Conservation (phyloP, 2,797 vertebrate species). For the Tadarida brasiliensis region DNA sequence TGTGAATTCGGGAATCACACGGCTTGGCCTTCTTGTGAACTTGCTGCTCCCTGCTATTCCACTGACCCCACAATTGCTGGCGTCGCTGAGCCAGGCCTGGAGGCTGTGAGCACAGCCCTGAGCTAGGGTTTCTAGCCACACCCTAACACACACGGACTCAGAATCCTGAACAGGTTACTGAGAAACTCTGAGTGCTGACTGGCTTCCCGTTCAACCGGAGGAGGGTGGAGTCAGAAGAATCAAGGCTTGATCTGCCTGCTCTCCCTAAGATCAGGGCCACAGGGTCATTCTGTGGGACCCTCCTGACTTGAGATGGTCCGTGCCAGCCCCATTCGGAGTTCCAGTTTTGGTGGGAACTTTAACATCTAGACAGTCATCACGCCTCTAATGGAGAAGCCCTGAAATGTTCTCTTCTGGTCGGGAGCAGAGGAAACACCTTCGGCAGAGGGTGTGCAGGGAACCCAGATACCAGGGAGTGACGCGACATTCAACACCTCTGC, state of each 20-base stretch:
- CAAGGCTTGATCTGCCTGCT: too few species aligned
- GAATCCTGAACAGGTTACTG: not conserved
- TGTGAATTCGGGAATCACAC: constrained; percentile 57
- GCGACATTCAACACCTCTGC: accelerated
- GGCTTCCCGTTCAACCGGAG: not conserved
- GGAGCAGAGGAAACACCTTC: accelerated
- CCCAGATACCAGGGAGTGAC: not conserved
- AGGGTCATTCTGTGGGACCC: accelerated
- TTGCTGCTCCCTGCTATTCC: constrained; percentile 44
- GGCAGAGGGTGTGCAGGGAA: not conserved
- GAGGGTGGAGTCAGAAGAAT: accelerated
- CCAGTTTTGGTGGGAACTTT: not conserved
- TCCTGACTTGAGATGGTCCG: not conserved
- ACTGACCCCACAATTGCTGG: not conserved
- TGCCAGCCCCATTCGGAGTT: not conserved
- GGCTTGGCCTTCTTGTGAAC: constrained; percentile 69
- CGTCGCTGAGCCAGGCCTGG: not conserved
- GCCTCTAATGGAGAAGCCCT: not conserved
- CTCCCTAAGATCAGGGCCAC: not conserved
- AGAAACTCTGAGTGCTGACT: not conserved
- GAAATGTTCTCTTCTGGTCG: not conserved
- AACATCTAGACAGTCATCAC: not conserved
- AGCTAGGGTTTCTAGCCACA: not conserved
- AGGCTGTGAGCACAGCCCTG: not conserved
- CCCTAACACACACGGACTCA: not conserved